Percentiles rank a stretch among this genome's conserved stretches.
phyloP scores from a whole-genome alignment of 2,113 vertebrate genomes.

The Istiophorus platypterus region DNA sequence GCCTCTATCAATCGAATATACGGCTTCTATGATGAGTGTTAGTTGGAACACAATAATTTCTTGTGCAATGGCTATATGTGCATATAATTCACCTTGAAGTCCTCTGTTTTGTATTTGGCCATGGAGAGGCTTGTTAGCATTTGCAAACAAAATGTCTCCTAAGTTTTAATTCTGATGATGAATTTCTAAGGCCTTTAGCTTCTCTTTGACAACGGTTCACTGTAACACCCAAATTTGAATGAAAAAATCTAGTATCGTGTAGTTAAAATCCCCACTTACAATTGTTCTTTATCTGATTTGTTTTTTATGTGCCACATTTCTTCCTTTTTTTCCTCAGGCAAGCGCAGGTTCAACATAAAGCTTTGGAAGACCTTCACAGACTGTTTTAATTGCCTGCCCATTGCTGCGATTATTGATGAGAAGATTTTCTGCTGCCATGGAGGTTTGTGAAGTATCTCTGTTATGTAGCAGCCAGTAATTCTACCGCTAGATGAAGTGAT shows the following conservation, averaged over 20 bases:
- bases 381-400: slow-evolving; percentile 97
- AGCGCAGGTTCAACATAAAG: slow-evolving; percentile 96
- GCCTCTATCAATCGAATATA: slow-evolving; percentile 98
- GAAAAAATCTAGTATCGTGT: neutral
- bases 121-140: neutral
- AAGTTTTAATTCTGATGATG: neutral
- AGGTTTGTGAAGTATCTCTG: slow-evolving; percentile 82
- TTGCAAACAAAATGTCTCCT: neutral
- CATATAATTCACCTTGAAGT: neutral
- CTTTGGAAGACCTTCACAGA: slow-evolving; percentile 98
- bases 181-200: neutral
- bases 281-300: neutral
- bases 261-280: neutral
- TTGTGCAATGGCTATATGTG: neutral
- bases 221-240: neutral
- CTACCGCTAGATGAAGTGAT: neutral
- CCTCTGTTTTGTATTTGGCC: neutral
- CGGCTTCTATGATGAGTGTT: slow-evolving; percentile 97
- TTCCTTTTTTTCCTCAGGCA: slow-evolving; percentile 82
- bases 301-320: neutral
- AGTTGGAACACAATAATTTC: slow-evolving; percentile 64
- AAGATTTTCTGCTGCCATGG: slow-evolving; percentile 98
- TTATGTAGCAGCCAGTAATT: neutral
- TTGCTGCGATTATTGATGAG: slow-evolving; percentile 96
- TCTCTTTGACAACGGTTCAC: neutral